These are phyloP conservation scores for Cremastinae sp. DNA, from an alignment of 2,888 invertebrate genomes.

Conservation along the genomic window DNA sequence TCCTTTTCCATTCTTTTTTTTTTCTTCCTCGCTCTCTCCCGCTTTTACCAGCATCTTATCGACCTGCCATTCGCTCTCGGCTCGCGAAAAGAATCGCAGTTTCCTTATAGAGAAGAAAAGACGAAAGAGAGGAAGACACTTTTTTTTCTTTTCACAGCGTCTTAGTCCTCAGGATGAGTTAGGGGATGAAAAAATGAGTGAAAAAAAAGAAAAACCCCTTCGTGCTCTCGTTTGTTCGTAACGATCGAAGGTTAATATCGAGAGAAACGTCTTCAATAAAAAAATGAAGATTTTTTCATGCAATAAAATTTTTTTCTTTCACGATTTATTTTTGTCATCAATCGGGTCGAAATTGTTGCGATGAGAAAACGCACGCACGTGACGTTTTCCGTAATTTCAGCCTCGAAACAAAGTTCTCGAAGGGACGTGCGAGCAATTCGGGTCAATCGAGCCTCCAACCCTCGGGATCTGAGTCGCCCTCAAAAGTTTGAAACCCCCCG, in stretches of 20 bases:
- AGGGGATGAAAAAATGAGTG: conserved; percentile 21
- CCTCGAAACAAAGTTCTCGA: conserved; percentile 25
- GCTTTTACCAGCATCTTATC: conserved; percentile 51
- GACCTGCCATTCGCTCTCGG: conserved; percentile 55
- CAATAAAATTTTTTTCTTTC: no score
- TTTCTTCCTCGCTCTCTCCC: conserved; percentile 22
- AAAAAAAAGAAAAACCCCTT: neutral
- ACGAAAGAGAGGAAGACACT: conserved; percentile 1
- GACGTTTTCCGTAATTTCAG: conserved; percentile 34
- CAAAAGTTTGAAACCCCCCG: neutral
- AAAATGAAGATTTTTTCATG: no score
- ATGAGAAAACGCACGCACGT: conserved; percentile 19
- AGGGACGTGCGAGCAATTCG: conserved; percentile 44
- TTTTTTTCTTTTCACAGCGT: conserved; percentile 31
- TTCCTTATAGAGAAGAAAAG: conserved; percentile 18
- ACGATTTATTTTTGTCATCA: neutral
- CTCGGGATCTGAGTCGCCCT: conserved; percentile 15
- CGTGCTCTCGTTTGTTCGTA: conserved; percentile 11
- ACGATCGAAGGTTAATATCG: neutral
- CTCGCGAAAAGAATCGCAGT: conserved; percentile 42
- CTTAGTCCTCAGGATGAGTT: conserved; percentile 22
- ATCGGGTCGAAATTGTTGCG: neutral
- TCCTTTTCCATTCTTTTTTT: conserved; percentile 29
- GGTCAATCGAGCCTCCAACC: conserved; percentile 51
- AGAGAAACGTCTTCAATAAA: no score